Conservation (phyloP, 1,140 invertebrate species). For the Drosophila azteca region DNA sequence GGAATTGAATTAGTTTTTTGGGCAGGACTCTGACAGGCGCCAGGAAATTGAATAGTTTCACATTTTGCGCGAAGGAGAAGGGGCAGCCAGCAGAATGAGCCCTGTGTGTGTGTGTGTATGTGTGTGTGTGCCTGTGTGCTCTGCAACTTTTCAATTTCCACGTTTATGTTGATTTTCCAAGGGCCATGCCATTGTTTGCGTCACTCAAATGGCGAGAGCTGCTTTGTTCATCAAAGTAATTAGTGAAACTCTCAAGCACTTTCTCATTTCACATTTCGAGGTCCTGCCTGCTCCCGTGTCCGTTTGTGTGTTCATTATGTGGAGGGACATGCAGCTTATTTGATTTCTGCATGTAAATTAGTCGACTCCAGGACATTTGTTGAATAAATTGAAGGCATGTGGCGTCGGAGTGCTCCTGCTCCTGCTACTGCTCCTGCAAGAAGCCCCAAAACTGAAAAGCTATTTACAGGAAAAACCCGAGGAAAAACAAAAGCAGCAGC, state of each 20-base stretch:
- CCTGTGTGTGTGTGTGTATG: too few relatives aligned
- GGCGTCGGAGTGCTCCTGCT: slow-evolving; percentile 13
- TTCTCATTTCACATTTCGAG: slow-evolving; percentile 26
- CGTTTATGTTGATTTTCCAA: slow-evolving; percentile 65
- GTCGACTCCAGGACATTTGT: slow-evolving; percentile 72
- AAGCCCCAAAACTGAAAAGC: slow-evolving; percentile 60
- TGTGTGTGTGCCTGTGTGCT: background rate
- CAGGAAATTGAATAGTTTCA: slow-evolving; percentile 80
- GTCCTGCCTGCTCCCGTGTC: background rate
- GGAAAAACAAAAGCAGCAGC: slow-evolving; percentile 2
- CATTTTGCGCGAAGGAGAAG: slow-evolving; percentile 13
- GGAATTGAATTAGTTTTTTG: slow-evolving; percentile 64
- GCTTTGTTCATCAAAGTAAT: slow-evolving; percentile 82
- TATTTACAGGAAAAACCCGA: slow-evolving; percentile 45
- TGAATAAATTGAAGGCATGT: slow-evolving; percentile 67
- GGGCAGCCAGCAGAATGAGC: too few relatives aligned
- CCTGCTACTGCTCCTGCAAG: slow-evolving; percentile 31
- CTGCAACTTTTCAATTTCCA: slow-evolving; percentile 71
- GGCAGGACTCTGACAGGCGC: slow-evolving; percentile 13
- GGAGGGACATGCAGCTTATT: slow-evolving; percentile 66
- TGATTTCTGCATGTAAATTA: slow-evolving; percentile 81
- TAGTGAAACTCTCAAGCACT: slow-evolving; percentile 70
- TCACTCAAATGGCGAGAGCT: slow-evolving; percentile 58
- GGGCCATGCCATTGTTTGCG: slow-evolving; percentile 61
- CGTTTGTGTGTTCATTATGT: slow-evolving; percentile 65